These are phyloP conservation scores for Neotragus moschatus DNA, from an alignment of 2,113 vertebrate species.

Conservation along the genomic window DNA sequence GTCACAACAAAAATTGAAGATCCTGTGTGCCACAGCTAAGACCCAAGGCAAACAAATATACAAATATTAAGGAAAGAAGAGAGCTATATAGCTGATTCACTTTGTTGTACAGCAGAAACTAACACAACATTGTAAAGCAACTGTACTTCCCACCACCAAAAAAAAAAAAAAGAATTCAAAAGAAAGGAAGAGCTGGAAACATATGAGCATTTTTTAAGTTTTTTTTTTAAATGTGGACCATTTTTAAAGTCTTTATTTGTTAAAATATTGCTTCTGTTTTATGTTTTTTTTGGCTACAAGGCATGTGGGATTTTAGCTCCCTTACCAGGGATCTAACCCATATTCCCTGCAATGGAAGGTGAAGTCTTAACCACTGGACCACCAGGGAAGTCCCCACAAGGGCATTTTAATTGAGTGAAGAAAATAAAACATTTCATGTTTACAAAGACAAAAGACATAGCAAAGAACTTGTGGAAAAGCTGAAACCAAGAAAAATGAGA, in stretches of 20 bases:
- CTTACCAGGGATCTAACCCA: not conserved
- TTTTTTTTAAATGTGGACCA: not conserved
- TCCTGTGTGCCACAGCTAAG: not conserved
- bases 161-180: not conserved
- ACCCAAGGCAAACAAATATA: not conserved
- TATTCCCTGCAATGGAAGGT: not conserved
- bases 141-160: not conserved
- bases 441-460: not conserved
- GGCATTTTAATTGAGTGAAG: not conserved
- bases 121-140: not conserved
- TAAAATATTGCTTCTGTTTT: not conserved
- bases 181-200: not conserved
- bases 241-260: not conserved
- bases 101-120: not conserved
- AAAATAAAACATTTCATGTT: not conserved
- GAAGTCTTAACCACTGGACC: not conserved
- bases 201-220: not conserved
- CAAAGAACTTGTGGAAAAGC: not conserved
- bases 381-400: not conserved
- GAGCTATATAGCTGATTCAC: not conserved
- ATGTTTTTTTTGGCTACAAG: not conserved
- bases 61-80: not conserved
- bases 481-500: not conserved
- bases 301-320: not conserved
- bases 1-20: not conserved